Evolutionary conservation across 2,888 invertebrate genomes (phyloP).

Genomic region (Limenitis camilla): DNA sequence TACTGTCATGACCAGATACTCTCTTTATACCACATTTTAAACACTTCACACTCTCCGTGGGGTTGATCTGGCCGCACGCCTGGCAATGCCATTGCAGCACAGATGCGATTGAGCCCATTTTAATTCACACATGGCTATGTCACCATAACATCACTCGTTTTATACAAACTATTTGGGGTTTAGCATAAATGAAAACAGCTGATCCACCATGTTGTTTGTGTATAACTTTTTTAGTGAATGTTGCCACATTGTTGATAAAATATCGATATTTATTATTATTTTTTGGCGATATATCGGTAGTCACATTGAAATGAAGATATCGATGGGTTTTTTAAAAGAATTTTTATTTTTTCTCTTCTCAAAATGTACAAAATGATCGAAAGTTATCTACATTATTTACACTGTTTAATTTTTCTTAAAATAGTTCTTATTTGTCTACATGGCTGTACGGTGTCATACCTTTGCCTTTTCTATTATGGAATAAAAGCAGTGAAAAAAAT

Average conservation of each 20-base stretch:
- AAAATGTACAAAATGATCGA: too few relatives aligned
- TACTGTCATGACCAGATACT: constrained; percentile 74
- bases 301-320: too few relatives aligned
- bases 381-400: too few relatives aligned
- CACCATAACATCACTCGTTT: constrained; percentile 67
- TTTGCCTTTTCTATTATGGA: too few relatives aligned
- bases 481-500: too few relatives aligned
- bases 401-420: too few relatives aligned
- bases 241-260: constrained; percentile 21
- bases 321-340: too few relatives aligned
- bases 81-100: constrained; percentile 95
- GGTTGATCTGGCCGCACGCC: constrained; percentile 90
- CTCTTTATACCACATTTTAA: constrained; percentile 85
- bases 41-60: constrained; percentile 88
- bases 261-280: too few relatives aligned
- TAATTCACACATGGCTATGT: constrained; percentile 74
- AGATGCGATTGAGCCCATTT: constrained; percentile 94
- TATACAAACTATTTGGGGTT: constrained; percentile 57
- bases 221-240: constrained; percentile 50
- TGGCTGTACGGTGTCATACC: too few relatives aligned
- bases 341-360: too few relatives aligned
- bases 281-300: too few relatives aligned
- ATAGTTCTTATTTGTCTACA: too few relatives aligned
- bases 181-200: constrained; percentile 73
- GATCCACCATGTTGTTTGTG: constrained; percentile 78